These are phyloP conservation scores for Diaperis boleti DNA, from an alignment of 2,888 invertebrate genomes.

Conservation along the genomic window DNA sequence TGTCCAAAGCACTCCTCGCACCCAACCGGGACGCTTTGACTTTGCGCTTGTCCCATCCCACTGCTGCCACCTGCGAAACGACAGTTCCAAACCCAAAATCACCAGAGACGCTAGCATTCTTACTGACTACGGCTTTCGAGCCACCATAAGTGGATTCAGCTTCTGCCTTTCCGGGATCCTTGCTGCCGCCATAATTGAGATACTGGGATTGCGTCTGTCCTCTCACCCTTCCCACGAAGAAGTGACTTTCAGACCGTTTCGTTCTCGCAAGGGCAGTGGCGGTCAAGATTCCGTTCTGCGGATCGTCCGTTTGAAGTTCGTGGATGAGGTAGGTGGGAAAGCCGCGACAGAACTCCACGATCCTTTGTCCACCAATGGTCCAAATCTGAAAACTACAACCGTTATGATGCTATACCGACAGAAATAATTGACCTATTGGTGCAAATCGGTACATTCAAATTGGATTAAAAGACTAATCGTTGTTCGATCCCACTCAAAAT, in stretches of 20 bases:
- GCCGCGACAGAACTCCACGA: slow-evolving; percentile 67
- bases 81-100: background rate
- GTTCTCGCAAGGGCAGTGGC: slow-evolving; percentile 59
- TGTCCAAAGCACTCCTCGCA: slow-evolving; percentile 75
- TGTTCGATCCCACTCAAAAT: too few relatives aligned
- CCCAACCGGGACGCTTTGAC: slow-evolving; percentile 79
- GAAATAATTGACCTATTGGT: too few relatives aligned
- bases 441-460: too few relatives aligned
- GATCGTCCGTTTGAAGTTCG: slow-evolving; percentile 52
- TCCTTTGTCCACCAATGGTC: slow-evolving; percentile 65
- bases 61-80: slow-evolving; percentile 76
- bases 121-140: slow-evolving; percentile 79
- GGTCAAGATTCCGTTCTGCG: slow-evolving; percentile 55
- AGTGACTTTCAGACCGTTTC: slow-evolving; percentile 57
- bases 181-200: slow-evolving; percentile 73
- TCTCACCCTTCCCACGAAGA: slow-evolving; percentile 68
- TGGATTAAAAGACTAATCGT: too few relatives aligned
- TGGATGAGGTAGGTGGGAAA: slow-evolving; percentile 64
- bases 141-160: slow-evolving; percentile 82
- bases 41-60: slow-evolving; percentile 92
- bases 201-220: slow-evolving; percentile 91
- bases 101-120: slow-evolving; percentile 64
- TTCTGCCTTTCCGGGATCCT: slow-evolving; percentile 80
- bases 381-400: slow-evolving; percentile 60
- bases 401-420: background rate